phyloP scores from a whole-genome alignment of 1,140 invertebrate species.

The Euborellia annulipes region DNA sequence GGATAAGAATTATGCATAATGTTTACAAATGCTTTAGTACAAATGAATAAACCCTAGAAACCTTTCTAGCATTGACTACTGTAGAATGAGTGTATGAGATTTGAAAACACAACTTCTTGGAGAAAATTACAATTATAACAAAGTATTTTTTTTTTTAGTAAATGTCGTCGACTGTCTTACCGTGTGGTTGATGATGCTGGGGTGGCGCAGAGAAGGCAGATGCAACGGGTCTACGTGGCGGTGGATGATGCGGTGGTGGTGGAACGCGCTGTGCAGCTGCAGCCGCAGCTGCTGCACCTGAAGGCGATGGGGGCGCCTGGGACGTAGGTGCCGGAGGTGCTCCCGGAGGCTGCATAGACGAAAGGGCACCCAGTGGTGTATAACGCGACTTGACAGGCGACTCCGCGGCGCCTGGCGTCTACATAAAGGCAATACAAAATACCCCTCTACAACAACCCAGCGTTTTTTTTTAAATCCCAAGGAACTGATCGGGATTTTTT shows the following conservation, averaged over 20 bases:
- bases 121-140: too few relatives aligned
- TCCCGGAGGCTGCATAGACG: conserved; percentile 70
- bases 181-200: conserved; percentile 16
- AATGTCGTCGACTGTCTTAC: too few relatives aligned
- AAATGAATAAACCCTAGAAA: too few relatives aligned
- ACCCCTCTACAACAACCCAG: neutral
- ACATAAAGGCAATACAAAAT: conserved; percentile 1
- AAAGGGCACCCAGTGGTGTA: conserved; percentile 66
- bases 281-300: neutral
- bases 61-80: too few relatives aligned
- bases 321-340: conserved; percentile 17
- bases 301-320: conserved; percentile 22
- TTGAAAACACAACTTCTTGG: too few relatives aligned
- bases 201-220: conserved; percentile 19
- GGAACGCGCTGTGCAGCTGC: conserved; percentile 25
- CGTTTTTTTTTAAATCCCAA: neutral
- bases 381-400: conserved; percentile 42
- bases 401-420: conserved; percentile 16
- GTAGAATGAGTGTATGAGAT: too few relatives aligned
- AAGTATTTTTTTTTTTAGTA: too few relatives aligned
- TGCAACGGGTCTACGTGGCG: conserved; percentile 16
- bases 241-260: conserved; percentile 17
- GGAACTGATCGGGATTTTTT: neutral
- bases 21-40: too few relatives aligned
- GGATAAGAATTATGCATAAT: too few relatives aligned